phyloP scores from a whole-genome alignment of 2,797 vertebrate genomes.

The Delichon dasypus region DNA sequence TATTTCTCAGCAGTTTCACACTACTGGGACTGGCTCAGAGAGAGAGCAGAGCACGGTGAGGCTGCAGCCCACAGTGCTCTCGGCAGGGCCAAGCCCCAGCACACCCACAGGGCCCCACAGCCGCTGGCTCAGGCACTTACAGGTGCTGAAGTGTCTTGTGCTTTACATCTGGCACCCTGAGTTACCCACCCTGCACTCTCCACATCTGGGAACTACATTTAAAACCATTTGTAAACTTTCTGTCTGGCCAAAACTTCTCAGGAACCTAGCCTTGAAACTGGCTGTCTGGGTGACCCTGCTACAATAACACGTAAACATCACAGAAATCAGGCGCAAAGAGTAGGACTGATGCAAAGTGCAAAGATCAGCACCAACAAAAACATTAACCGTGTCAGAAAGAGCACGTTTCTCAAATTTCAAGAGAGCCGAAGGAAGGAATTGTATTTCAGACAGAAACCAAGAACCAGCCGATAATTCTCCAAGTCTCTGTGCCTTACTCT shows the following conservation, averaged over 20 bases:
- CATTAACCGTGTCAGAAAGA: background rate
- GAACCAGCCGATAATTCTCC: background rate
- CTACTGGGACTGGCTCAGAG: accelerated
- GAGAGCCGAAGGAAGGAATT: background rate
- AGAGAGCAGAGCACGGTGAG: accelerated
- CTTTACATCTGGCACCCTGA: background rate
- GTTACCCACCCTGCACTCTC: background rate
- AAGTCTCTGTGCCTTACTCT: background rate
- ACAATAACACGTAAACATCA: background rate
- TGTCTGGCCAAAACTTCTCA: background rate
- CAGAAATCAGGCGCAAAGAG: background rate
- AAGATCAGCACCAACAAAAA: slow-evolving; percentile 11
- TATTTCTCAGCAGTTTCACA: background rate
- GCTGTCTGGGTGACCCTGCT: background rate
- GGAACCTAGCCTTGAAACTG: background rate
- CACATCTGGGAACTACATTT: background rate
- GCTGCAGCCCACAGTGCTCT: background rate
- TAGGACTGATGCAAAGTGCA: slow-evolving; percentile 8
- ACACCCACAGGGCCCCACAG: background rate
- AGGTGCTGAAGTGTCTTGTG: background rate
- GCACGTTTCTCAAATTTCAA: background rate
- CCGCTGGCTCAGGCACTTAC: background rate
- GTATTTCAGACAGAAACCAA: background rate
- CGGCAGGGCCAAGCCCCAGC: background rate
- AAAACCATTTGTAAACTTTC: background rate